These are phyloP conservation scores for Mus pahari DNA, from an alignment of 2,113 vertebrate species.

Conservation along the genomic window DNA sequence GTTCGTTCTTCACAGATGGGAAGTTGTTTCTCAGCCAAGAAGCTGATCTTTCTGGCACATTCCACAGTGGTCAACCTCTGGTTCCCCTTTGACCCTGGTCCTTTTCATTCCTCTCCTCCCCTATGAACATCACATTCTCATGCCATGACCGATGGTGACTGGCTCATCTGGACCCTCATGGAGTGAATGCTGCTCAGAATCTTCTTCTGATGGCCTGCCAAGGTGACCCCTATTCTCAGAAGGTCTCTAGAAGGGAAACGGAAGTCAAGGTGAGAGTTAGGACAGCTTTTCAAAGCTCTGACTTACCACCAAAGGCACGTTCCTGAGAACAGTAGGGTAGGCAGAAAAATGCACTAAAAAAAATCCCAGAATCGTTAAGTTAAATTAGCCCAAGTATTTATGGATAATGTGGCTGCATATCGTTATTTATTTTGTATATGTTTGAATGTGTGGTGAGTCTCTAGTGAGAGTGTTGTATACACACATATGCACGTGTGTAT, in stretches of 20 bases:
- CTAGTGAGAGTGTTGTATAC: neutral
- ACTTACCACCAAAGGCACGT: neutral
- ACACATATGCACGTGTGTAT: neutral
- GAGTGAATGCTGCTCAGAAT: slow-evolving; percentile 97
- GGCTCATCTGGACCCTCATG: slow-evolving; percentile 97
- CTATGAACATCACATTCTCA: slow-evolving; percentile 86
- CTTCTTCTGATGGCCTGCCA: slow-evolving; percentile 99
- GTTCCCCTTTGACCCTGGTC: slow-evolving; percentile 72
- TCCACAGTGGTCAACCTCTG: slow-evolving; percentile 72
- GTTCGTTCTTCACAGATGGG: slow-evolving; percentile 63
- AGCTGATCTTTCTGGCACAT: slow-evolving; percentile 72
- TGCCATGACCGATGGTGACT: slow-evolving; percentile 95
- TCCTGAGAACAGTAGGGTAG: neutral
- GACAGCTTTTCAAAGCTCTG: neutral
- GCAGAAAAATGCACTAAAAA: slow-evolving; percentile 11
- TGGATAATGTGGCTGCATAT: neutral
- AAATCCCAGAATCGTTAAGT: neutral
- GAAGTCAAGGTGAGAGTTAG: slow-evolving; percentile 4
- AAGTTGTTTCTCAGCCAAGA: slow-evolving; percentile 70
- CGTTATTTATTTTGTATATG: neutral
- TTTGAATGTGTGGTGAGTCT: neutral
- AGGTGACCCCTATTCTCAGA: slow-evolving; percentile 98
- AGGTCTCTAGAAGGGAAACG: slow-evolving; percentile 92
- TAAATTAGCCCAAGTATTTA: neutral
- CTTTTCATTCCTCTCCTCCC: slow-evolving; percentile 81